A percentile compares a stretch with the other conserved stretches of the same genome.
These are phyloP conservation scores for Bombylius discolor DNA, from an alignment of 2,888 invertebrate species.

Conservation along the genomic window DNA sequence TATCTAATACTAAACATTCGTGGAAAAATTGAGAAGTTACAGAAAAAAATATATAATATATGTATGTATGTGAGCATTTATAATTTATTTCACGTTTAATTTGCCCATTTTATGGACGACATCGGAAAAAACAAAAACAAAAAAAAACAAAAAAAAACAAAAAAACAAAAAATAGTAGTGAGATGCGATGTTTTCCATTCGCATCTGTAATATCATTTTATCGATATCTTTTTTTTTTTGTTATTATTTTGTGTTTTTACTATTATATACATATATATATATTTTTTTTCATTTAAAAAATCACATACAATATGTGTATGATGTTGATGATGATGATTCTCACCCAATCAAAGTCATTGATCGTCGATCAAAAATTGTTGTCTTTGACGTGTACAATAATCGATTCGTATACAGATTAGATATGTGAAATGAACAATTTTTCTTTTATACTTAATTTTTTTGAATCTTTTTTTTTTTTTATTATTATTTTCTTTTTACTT, in stretches of 20 bases:
- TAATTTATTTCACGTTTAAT: constrained; percentile 12
- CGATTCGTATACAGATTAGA: constrained; percentile 1
- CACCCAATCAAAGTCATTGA: not conserved
- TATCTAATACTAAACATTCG: too few species aligned
- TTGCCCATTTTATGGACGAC: constrained; percentile 13
- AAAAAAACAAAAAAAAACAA: too few species aligned
- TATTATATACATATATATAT: too few species aligned
- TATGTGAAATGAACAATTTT: constrained; percentile 5
- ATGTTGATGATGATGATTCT: not conserved
- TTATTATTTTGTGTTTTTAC: too few species aligned
- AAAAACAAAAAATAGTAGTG: too few species aligned
- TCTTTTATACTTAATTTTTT: not conserved
- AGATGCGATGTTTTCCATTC: too few species aligned
- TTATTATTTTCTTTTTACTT: too few species aligned
- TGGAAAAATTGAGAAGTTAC: too few species aligned
- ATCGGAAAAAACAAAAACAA: not conserved
- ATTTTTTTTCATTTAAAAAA: too few species aligned
- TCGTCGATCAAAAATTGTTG: constrained; percentile 1
- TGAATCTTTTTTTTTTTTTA: not conserved
- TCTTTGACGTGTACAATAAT: constrained; percentile 7
- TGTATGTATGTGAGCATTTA: not conserved
- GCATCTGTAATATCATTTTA: too few species aligned
- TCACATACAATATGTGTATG: not conserved
- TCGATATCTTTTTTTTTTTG: too few species aligned
- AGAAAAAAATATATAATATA: too few species aligned